A percentile compares a stretch with the other conserved stretches of the same genome.
Evolutionary conservation across 2,888 invertebrate species (phyloP).

Genomic region (Lamproptera curius): DNA sequence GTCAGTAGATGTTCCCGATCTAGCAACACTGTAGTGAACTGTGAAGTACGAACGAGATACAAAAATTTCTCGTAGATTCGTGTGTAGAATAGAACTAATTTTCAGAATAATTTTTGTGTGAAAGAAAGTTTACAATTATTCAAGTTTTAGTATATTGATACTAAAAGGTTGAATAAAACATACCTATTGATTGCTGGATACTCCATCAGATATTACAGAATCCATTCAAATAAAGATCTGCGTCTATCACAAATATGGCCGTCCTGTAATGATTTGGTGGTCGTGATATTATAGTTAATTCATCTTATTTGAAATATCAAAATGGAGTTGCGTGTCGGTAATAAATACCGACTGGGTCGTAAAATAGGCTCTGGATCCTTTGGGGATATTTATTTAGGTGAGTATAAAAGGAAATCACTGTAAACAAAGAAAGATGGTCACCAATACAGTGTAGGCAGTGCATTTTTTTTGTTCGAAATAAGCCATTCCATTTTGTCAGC

Average conservation of each 20-base stretch:
- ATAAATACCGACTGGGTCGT: slow-evolving; percentile 97
- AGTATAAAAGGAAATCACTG: slow-evolving; percentile 63
- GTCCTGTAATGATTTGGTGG: slow-evolving; percentile 77
- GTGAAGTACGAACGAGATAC: slow-evolving; percentile 28
- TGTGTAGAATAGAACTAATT: slow-evolving; percentile 58
- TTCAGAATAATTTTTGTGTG: slow-evolving; percentile 47
- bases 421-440: slow-evolving; percentile 79
- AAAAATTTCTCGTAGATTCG: slow-evolving; percentile 62
- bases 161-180: slow-evolving; percentile 28
- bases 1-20: too few relatives aligned
- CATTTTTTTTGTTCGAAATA: slow-evolving; percentile 66
- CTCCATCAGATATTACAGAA: slow-evolving; percentile 32
- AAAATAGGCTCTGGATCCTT: slow-evolving; percentile 99
- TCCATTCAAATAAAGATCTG: slow-evolving; percentile 62
- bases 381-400: slow-evolving; percentile 99
- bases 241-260: slow-evolving; percentile 78
- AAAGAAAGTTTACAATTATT: slow-evolving; percentile 40
- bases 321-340: slow-evolving; percentile 98
- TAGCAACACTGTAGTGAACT: slow-evolving; percentile 17
- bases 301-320: slow-evolving; percentile 60
- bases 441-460: slow-evolving; percentile 56
- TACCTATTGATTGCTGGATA: slow-evolving; percentile 26
- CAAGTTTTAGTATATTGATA: slow-evolving; percentile 32
- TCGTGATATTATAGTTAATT: slow-evolving; percentile 71
- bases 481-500: slow-evolving; percentile 21